Evolutionary conservation across 2,113 vertebrate species (phyloP), one percentile per base, ranked within the genome.

Genomic region (Galeopterus variegatus): DNA sequence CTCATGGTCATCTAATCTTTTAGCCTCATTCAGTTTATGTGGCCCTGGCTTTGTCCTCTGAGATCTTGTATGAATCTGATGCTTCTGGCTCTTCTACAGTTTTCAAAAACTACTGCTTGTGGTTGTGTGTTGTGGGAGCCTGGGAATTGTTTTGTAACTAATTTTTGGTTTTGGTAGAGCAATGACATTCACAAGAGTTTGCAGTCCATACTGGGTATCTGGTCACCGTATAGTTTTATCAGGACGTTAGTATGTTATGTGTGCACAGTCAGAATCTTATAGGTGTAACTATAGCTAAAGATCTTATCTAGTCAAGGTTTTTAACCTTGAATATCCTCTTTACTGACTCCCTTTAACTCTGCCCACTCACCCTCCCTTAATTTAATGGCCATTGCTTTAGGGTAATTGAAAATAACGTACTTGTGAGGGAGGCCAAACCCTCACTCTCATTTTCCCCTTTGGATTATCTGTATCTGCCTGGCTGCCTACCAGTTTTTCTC

Each of bases 351-450:
- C 14, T 73, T 95, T 85, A 64, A 36, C n/a, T 86, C 5, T 84
- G 8, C 17, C 50, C 6, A 15, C 2, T 31, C 88, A 19, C 24
- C 31, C 18, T 80, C 41, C 28, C 6, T 79, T 67, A 50, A 5
- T 2, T 48, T 80, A 75, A 86, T 88, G n/a, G 23, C 23, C 11
- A 36, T 52, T 69, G 18, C 11, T 45, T 64, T 83, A 31, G n/a
- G 28, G 3, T 77, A 69, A 94, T 84, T 87, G 94, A 81, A 93
- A 87, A 62, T 82, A 67, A 31, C 45, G 36, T 52, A 76, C 45
- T 58, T 88, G 18, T 31, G 69, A 24, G 4, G 4, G 76, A 90
- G 50, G 52, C 26, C 73, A 94, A 75, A 81, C 4, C 26, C 52
- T 41, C 45, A 48, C 13, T 48, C 18, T 88, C 11, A 28, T 48